Conservation (phyloP, 2,113 vertebrate genomes). For the Ovis canadensis region DNA sequence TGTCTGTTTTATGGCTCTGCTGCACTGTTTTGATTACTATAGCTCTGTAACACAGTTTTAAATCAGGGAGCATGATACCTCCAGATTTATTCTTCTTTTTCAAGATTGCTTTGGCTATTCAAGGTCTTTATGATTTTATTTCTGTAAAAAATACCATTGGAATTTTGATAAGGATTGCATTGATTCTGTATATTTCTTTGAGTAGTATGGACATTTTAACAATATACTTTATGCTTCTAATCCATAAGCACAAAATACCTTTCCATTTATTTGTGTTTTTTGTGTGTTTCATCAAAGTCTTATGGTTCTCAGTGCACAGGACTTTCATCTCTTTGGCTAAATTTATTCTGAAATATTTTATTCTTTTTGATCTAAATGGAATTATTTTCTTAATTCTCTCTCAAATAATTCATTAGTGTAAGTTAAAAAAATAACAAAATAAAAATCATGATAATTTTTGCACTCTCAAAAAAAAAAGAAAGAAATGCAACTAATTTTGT, state of each 20-base stretch:
- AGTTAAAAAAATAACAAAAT: too few relatives aligned
- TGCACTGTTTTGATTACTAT: neutral
- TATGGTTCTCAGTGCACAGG: neutral
- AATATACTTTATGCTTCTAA: neutral
- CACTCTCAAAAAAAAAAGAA: too few relatives aligned
- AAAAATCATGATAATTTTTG: too few relatives aligned
- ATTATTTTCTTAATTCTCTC: neutral
- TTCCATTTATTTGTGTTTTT: neutral
- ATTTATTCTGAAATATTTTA: neutral
- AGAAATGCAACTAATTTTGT: neutral
- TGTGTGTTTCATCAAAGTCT: neutral
- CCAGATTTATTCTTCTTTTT: neutral
- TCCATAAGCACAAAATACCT: neutral
- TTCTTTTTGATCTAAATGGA: neutral
- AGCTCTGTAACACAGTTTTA: neutral
- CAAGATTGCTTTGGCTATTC: neutral
- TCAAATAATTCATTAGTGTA: neutral
- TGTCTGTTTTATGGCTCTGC: neutral
- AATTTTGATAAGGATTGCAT: neutral
- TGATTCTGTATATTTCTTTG: neutral
- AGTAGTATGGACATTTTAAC: neutral
- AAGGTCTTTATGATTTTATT: neutral
- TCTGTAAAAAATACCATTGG: neutral
- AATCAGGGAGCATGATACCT: neutral
- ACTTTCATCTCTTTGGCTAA: neutral